Percentiles rank a stretch among this genome's conserved stretches.
phyloP scores from a whole-genome alignment of 2,888 invertebrate species.

The Tubulanus polymorphus region DNA sequence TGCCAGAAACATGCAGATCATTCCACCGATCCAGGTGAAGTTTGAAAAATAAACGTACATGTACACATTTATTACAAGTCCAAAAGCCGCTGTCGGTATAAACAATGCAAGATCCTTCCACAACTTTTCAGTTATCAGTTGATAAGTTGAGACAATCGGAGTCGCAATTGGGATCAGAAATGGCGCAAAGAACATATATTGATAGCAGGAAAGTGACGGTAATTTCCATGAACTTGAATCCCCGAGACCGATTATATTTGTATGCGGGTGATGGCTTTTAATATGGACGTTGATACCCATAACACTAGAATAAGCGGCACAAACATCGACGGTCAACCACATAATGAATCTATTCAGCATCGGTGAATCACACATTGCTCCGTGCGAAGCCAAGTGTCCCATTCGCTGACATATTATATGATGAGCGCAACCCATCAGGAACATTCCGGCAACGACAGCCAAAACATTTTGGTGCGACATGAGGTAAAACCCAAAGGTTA shows the following conservation, averaged over 20 bases:
- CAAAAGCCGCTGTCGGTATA: constrained; percentile 22
- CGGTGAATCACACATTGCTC: constrained; percentile 25
- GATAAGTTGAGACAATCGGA: constrained; percentile 30
- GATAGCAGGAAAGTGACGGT: constrained; percentile 33
- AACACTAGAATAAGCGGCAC: constrained; percentile 39
- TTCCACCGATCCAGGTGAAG: constrained; percentile 26
- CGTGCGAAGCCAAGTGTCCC: constrained; percentile 41
- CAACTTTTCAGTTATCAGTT: constrained; percentile 22
- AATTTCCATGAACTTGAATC: constrained; percentile 47
- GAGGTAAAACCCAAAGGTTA: constrained; percentile 13
- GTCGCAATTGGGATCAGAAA: constrained; percentile 33
- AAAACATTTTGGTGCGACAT: neutral
- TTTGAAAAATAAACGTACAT: constrained; percentile 31
- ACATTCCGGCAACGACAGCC: constrained; percentile 20
- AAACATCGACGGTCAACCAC: constrained; percentile 33
- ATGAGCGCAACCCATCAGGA: constrained; percentile 36
- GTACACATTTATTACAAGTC: constrained; percentile 26
- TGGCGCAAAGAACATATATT: constrained; percentile 47
- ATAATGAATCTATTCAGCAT: constrained; percentile 23
- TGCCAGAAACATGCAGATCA: constrained; percentile 24
- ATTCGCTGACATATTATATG: constrained; percentile 27
- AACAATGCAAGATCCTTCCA: constrained; percentile 19
- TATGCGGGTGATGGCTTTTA: constrained; percentile 46
- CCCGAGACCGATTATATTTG: constrained; percentile 49
- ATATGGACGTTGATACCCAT: constrained; percentile 39